These are phyloP conservation scores for Microcaecilia unicolor DNA, from an alignment of 2,797 vertebrate species.

Conservation along the genomic window DNA sequence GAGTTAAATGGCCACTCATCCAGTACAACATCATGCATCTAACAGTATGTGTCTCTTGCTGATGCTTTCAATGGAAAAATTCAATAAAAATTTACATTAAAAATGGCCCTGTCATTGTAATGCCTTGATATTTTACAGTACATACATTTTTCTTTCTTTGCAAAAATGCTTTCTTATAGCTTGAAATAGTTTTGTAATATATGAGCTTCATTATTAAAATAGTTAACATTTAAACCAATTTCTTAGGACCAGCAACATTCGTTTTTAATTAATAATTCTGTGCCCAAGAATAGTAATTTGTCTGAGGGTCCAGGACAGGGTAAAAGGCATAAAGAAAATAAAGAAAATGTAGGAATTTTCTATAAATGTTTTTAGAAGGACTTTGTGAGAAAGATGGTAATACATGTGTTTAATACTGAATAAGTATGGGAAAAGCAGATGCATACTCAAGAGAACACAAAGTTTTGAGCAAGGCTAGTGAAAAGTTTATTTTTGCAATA, in stretches of 20 bases:
- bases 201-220: constrained; percentile 26
- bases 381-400: no score
- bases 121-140: constrained; percentile 38
- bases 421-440: no score
- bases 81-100: constrained; percentile 46
- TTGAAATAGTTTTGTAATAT: constrained; percentile 17
- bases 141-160: constrained; percentile 22
- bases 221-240: constrained; percentile 28
- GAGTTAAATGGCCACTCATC: constrained; percentile 41
- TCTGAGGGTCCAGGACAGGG: no score
- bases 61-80: constrained; percentile 43
- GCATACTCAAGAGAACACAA: no score
- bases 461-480: no score
- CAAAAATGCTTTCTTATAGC: constrained; percentile 33
- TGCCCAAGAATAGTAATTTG: no score
- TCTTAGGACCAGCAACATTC: constrained; percentile 33
- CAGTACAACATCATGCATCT: constrained; percentile 29
- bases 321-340: no score
- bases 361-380: no score
- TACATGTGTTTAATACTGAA: no score
- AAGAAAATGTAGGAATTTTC: no score
- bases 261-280: no score
- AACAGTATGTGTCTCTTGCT: constrained; percentile 28
- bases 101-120: constrained; percentile 28
- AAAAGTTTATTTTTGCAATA: no score